phyloP scores from a whole-genome alignment of 2,888 invertebrate genomes.

The Polietes domitor region DNA sequence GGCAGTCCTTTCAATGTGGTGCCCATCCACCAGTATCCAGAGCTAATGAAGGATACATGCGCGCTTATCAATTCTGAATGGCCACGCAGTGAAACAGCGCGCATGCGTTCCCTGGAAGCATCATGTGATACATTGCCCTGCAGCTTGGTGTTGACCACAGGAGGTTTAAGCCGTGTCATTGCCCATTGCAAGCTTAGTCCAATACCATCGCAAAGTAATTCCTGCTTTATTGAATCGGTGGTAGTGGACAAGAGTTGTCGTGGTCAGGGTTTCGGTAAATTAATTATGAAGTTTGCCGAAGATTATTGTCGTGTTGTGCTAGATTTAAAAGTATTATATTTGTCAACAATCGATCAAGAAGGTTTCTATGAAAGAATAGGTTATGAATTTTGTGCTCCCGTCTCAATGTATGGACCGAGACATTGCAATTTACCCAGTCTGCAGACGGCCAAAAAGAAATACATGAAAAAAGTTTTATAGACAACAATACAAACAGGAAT shows the following conservation, averaged over 20 bases:
- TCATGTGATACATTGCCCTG: slow-evolving; percentile 89
- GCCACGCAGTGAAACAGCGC: slow-evolving; percentile 90
- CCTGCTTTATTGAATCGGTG: slow-evolving; percentile 91
- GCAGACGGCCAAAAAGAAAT: slow-evolving; percentile 79
- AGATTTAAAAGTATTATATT: slow-evolving; percentile 85
- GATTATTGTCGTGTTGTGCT: slow-evolving; percentile 86
- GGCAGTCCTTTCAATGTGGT: slow-evolving; percentile 83
- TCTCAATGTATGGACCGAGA: slow-evolving; percentile 85
- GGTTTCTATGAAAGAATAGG: slow-evolving; percentile 89
- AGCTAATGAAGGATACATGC: slow-evolving; percentile 87
- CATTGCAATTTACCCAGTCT: slow-evolving; percentile 79
- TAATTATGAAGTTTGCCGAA: slow-evolving; percentile 88
- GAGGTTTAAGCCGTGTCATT: slow-evolving; percentile 83
- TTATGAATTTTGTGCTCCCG: slow-evolving; percentile 85
- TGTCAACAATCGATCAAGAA: slow-evolving; percentile 89
- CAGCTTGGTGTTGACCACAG: slow-evolving; percentile 85
- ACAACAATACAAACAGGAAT: slow-evolving; percentile 67
- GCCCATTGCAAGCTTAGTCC: slow-evolving; percentile 91
- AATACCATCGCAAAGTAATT: slow-evolving; percentile 86
- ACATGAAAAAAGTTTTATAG: slow-evolving; percentile 81
- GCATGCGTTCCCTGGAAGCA: slow-evolving; percentile 87
- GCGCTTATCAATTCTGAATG: slow-evolving; percentile 92
- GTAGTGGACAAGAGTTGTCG: slow-evolving; percentile 87
- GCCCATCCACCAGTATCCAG: slow-evolving; percentile 87
- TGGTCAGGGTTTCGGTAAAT: slow-evolving; percentile 89